Percentiles rank a stretch among this genome's conserved stretches.
These are phyloP conservation scores for Branchipolynoe longqiensis DNA, from an alignment of 2,888 invertebrate species.

Conservation along the genomic window DNA sequence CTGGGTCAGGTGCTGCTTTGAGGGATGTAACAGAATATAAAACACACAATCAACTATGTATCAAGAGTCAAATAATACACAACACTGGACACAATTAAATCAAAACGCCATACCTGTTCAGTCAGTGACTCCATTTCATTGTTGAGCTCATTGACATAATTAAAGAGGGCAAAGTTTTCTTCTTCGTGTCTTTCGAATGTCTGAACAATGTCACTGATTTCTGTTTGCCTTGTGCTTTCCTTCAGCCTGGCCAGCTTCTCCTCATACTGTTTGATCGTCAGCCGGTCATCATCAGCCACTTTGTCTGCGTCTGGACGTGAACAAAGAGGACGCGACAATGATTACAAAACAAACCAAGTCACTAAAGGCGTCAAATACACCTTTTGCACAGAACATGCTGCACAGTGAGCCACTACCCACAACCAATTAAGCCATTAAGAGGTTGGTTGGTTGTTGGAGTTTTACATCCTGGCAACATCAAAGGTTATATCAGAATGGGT, in stretches of 20 bases:
- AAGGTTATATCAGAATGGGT: too few species aligned
- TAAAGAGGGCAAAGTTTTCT: constrained; percentile 94
- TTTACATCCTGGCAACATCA: too few species aligned
- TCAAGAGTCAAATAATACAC: not conserved
- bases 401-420: too few species aligned
- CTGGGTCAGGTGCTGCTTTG: too few species aligned
- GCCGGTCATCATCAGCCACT: constrained; percentile 85
- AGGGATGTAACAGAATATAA: too few species aligned
- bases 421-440: too few species aligned
- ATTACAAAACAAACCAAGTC: too few species aligned
- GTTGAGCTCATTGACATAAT: constrained; percentile 93
- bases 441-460: too few species aligned
- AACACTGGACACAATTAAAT: not conserved
- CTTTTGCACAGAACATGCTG: too few species aligned
- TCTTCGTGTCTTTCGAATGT: constrained; percentile 91
- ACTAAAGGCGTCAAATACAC: too few species aligned
- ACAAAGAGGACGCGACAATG: too few species aligned
- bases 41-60: too few species aligned
- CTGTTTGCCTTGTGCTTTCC: constrained; percentile 80
- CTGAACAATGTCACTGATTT: constrained; percentile 84
- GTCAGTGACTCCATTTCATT: constrained; percentile 78
- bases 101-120: constrained; percentile 47
- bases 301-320: constrained; percentile 22
- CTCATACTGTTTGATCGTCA: constrained; percentile 87
- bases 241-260: constrained; percentile 89